Conservation (phyloP, 2,113 vertebrate species). For the Osmerus mordax region DNA sequence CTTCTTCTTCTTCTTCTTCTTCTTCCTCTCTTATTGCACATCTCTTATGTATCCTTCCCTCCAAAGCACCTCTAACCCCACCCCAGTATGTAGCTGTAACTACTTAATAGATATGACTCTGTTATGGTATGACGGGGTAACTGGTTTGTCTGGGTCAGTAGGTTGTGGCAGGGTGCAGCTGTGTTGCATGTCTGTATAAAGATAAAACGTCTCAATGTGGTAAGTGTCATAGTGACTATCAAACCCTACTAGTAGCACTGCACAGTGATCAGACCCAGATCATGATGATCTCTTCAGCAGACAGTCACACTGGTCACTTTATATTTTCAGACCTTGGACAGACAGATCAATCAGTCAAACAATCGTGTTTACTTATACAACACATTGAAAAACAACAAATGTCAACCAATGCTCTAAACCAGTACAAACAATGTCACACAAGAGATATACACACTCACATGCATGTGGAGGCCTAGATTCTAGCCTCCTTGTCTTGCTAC, state of each 20-base stretch:
- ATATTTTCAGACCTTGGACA: no score
- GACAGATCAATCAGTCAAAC: no score
- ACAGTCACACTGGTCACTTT: no score
- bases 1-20: not conserved
- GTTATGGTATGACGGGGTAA: not conserved
- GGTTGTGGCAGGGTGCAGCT: not conserved
- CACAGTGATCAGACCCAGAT: no score
- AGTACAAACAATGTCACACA: not conserved
- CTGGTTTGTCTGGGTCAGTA: not conserved
- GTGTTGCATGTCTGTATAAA: not conserved
- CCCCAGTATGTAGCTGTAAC: not conserved
- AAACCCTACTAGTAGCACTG: no score
- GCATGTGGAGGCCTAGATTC: not conserved
- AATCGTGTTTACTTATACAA: no score
- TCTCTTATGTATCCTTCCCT: not conserved
- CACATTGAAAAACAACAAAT: no score
- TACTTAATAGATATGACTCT: no score
- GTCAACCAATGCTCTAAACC: not conserved
- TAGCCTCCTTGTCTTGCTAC: not conserved
- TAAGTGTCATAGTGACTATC: no score
- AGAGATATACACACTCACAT: conserved; percentile 5
- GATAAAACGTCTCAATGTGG: not conserved
- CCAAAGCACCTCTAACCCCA: not conserved
- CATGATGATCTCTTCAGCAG: no score
- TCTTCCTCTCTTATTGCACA: not conserved